Percentiles rank a stretch among this genome's conserved stretches.
These are phyloP conservation scores for Neoniphon sammara DNA, from an alignment of 2,797 vertebrate species.

Conservation along the genomic window DNA sequence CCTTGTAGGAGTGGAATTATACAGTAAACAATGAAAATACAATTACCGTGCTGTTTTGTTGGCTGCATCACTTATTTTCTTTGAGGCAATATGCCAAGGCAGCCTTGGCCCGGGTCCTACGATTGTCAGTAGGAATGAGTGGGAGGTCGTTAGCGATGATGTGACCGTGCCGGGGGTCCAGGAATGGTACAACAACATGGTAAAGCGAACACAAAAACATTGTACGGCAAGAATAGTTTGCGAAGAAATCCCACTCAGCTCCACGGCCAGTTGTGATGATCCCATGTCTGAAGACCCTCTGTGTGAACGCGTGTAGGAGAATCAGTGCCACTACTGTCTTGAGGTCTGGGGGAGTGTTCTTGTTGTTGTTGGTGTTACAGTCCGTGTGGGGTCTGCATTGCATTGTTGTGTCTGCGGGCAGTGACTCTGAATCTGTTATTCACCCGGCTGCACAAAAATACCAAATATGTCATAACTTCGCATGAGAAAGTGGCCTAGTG, in stretches of 20 bases:
- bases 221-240: constrained; percentile 44
- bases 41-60: constrained; percentile 62
- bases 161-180: constrained; percentile 51
- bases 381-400: constrained; percentile 6
- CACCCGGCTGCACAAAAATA: too few relatives aligned
- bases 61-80: constrained; percentile 43
- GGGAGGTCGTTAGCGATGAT: constrained; percentile 55
- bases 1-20: constrained; percentile 66
- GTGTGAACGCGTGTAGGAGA: constrained; percentile 44
- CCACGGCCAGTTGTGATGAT: constrained; percentile 29
- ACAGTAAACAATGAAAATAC: constrained; percentile 77
- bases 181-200: constrained; percentile 42
- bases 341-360: constrained; percentile 28
- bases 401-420: constrained; percentile 2
- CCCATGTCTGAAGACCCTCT: not conserved
- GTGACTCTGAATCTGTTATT: constrained; percentile 6
- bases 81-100: constrained; percentile 61
- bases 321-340: constrained; percentile 49
- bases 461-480: too few relatives aligned
- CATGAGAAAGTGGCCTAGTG: not conserved
- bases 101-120: constrained; percentile 57
- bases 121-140: constrained; percentile 65
- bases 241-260: constrained; percentile 51
- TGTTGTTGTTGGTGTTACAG: constrained; percentile 24
- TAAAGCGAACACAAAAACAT: constrained; percentile 48